These are phyloP conservation scores for Acrossocheilus wenchowensis DNA, from an alignment of 2,797 vertebrate species.

Conservation along the genomic window DNA sequence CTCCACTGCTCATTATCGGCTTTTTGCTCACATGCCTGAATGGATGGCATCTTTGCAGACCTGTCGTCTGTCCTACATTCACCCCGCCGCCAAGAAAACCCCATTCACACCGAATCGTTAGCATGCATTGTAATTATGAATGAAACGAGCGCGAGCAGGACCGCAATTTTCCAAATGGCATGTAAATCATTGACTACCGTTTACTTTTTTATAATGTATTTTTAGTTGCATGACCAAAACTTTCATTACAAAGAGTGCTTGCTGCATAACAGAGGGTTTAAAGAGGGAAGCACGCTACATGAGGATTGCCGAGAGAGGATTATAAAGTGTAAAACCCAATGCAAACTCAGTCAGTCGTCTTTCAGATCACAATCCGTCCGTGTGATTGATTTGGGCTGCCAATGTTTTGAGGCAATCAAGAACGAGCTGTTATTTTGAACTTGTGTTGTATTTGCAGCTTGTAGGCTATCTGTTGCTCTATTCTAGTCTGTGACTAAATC, in stretches of 20 bases:
- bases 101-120: not conserved
- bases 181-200: not conserved
- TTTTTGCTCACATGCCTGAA: constrained; percentile 30
- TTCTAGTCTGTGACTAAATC: not conserved
- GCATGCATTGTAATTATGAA: constrained; percentile 1
- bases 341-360: not conserved
- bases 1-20: constrained; percentile 64
- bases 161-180: not conserved
- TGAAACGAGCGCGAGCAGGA: not conserved
- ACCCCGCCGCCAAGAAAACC: not conserved
- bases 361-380: not conserved
- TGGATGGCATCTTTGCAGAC: constrained; percentile 13
- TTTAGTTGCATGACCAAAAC: not conserved
- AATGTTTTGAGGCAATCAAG: constrained; percentile 63
- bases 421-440: constrained; percentile 53
- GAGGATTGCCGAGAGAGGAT: not conserved
- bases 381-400: constrained; percentile 7
- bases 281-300: not conserved
- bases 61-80: constrained; percentile 3
- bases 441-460: not conserved
- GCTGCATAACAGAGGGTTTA: not conserved
- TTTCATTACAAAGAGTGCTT: constrained; percentile 3
- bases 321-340: constrained; percentile 2
- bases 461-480: not conserved
- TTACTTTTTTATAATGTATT: not conserved